Evolutionary conservation across 2,888 invertebrate species (phyloP), one percentile per base, ranked within the genome.

Genomic region (Sarcophaga rosellei): DNA sequence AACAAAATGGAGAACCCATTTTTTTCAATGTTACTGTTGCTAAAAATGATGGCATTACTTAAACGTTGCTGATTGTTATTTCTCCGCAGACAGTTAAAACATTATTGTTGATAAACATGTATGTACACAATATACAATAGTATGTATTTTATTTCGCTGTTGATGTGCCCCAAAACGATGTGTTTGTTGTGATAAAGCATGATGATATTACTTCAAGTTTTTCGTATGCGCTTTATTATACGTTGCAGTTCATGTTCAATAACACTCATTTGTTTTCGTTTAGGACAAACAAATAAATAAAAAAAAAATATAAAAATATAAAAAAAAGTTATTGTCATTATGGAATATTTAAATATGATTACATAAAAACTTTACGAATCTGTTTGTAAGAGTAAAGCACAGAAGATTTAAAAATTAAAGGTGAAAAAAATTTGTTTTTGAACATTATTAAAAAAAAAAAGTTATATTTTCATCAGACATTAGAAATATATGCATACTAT

Each of bases 291-390:
- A 79, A 68, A 35, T 70, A 63, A 83, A 78, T 68, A 74, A 80
- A 77, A 78, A 74, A 68, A 35, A 76, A 69, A 78, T 25, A 84
- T 57, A 84, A 79, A 78, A 4, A 75, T 20, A 53, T 23, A 73
- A 74, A 79, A 83, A 73, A 57, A 47, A 25, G 45, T 75, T 82
- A 82, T 63, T 84, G 84, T 84, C 57, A 84, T 70, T 84, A 79
- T 75, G 20, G 62, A 73, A 57, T 63, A 47, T 70, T 21, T 62
- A 45, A 68, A 74, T 74, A 77, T 25, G 76, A 45, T 68, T 68
- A 68, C 66, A 68, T 74, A 84, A 78, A 68, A 73, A 35, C 47
- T 61, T 61, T 79, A 65, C 63, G 21, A 61, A 47, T 84, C 59
- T 53, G 59, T 70, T 70, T 12, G 61, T 73, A 17, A 77, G 61